Percentiles rank a stretch among this genome's conserved stretches.
Conservation (phyloP, 2,797 vertebrate genomes). For the Esox masquinongy region DNA sequence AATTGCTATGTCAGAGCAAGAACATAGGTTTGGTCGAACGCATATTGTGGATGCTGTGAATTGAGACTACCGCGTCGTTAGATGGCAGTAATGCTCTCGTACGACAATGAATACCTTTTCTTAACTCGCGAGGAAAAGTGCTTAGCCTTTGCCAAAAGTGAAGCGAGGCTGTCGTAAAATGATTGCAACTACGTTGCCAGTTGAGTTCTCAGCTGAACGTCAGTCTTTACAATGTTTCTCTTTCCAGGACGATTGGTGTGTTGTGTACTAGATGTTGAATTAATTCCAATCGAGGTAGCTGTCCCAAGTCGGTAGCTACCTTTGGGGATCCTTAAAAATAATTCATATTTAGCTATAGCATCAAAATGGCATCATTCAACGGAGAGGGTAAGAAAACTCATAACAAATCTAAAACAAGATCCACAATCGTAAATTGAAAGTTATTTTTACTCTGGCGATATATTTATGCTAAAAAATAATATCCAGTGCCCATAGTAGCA, state of each 20-base stretch:
- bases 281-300: neutral
- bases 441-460: neutral
- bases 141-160: neutral
- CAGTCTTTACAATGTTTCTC: neutral
- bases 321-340: constrained; percentile 38
- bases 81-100: constrained; percentile 3
- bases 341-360: constrained; percentile 35
- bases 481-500: neutral
- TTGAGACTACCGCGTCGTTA: neutral
- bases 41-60: neutral
- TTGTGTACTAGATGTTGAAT: neutral
- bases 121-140: neutral
- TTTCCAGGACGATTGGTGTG: neutral
- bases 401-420: neutral
- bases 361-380: constrained; percentile 73
- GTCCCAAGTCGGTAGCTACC: neutral
- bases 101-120: neutral
- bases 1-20: too few species aligned
- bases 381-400: constrained; percentile 64
- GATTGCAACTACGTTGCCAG: constrained; percentile 23
- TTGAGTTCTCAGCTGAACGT: constrained; percentile 20
- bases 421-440: neutral
- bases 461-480: neutral
- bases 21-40: neutral
- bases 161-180: constrained; percentile 52